These are phyloP conservation scores for Phylloscopus collybita DNA, from an alignment of 2,797 vertebrate genomes.

Conservation along the genomic window DNA sequence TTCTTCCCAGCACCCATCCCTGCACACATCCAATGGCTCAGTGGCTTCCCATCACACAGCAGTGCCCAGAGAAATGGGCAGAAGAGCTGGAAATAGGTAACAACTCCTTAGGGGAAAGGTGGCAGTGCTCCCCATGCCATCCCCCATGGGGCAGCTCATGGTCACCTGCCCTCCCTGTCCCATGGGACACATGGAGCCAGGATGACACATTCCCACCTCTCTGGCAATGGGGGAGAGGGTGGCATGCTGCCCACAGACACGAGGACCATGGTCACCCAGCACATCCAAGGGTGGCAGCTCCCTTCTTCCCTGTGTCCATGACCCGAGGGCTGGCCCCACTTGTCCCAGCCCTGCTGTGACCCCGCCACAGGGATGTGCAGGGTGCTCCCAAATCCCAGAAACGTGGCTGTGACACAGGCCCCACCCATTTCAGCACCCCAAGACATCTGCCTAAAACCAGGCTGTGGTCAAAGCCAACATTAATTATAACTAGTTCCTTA, in stretches of 20 bases:
- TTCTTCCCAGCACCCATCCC: not conserved
- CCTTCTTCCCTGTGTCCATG: not conserved
- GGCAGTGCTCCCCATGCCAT: not conserved
- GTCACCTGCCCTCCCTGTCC: fast-evolving
- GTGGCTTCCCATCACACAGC: not conserved
- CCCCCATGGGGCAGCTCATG: fast-evolving
- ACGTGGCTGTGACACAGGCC: fast-evolving
- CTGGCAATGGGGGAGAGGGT: not conserved
- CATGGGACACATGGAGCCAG: fast-evolving
- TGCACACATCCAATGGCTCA: not conserved
- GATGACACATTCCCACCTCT: not conserved
- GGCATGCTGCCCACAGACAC: fast-evolving
- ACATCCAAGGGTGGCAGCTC: not conserved
- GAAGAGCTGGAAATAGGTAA: not conserved
- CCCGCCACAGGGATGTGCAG: not conserved
- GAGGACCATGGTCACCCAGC: fast-evolving
- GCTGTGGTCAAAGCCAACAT: not conserved
- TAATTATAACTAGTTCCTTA: conserved; percentile 30
- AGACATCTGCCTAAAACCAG: not conserved
- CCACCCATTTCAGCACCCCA: fast-evolving
- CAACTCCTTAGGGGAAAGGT: fast-evolving
- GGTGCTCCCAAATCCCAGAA: not conserved
- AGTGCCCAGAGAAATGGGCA: not conserved
- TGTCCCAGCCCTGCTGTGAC: not conserved
- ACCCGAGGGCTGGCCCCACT: not conserved